Percentiles rank a stretch among this genome's conserved stretches.
These are phyloP conservation scores for Apamea anceps DNA, from an alignment of 2,888 invertebrate species.

Conservation along the genomic window DNA sequence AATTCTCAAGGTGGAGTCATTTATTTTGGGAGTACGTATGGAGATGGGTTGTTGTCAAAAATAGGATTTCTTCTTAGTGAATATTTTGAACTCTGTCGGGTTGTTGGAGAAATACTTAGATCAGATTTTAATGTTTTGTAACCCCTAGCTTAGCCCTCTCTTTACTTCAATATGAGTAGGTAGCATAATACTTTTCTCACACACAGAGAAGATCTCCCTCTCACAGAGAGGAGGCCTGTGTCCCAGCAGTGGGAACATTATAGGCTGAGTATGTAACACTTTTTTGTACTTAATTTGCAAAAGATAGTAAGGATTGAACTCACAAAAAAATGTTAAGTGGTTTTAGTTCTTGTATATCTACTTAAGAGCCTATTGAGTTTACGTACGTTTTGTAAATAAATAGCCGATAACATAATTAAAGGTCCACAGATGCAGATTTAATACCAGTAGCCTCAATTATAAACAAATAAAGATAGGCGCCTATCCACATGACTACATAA, in stretches of 20 bases:
- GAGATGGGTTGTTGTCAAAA: constrained; percentile 21
- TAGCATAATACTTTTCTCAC: too few relatives aligned
- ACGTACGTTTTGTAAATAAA: background rate
- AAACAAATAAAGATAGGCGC: constrained; percentile 32
- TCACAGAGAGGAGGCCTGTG: too few relatives aligned
- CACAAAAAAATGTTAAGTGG: background rate
- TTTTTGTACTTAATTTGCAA: background rate
- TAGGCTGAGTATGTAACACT: too few relatives aligned
- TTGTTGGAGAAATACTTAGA: constrained; percentile 5
- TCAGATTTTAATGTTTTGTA: background rate
- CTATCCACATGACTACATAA: constrained; percentile 24
- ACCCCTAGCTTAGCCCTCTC: background rate
- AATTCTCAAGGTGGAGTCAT: constrained; percentile 55
- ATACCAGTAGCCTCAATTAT: constrained; percentile 28
- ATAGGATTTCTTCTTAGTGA: constrained; percentile 40
- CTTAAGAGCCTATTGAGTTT: background rate
- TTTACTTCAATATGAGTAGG: background rate
- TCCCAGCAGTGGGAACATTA: too few relatives aligned
- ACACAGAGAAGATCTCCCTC: too few relatives aligned
- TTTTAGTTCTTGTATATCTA: background rate
- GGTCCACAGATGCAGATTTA: constrained; percentile 14
- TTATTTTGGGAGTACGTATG: constrained; percentile 41
- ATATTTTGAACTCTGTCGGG: constrained; percentile 4
- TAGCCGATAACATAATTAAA: constrained; percentile 8
- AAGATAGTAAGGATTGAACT: background rate